Base-by-base conservation (phyloP, 2,888 invertebrate species). In the Apamea monoglypha region DNA sequence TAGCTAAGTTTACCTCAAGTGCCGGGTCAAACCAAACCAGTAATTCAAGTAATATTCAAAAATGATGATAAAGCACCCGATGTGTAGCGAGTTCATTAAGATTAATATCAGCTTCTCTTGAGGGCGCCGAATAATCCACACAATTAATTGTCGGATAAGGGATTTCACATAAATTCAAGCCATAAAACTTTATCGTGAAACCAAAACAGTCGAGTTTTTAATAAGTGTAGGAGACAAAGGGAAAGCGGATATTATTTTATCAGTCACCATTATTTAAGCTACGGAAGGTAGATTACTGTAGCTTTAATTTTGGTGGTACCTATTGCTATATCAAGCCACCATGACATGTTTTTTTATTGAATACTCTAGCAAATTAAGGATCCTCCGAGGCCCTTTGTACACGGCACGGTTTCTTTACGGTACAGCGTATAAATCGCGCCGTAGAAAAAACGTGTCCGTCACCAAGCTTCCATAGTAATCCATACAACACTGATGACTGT, bases 51-150 rank as follows among this genome's bases (percentile, higher is more conserved):
- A 32, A 63, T 59, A 76, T 64, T 66, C 76, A 86, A 85, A 88
- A 85, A 85, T 88, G 47, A 82, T 82, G 86, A 88, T 47, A 77
- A 85, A 85, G 74, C 44, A 81, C 67, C 72, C 76, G 50, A 81
- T 85, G 76, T 88, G 67, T 82, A 88, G 82, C 81, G 74, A 78
- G 75, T 88, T 90, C 84, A 90, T 86, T 90, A 81, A 88, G 87
- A 90, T 88, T 86, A 90, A 90, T 88, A 88, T 86, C 88, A 78
- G 76, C 36, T 82, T 81, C 77, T 86, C 88, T 76, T 81, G 88
- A 80, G 88, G 87, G 77, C 82, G 69, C 87, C 76, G 67, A 81
- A 84, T 88, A 88, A 88, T 90, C 87, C 87, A 71, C 75, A 79
- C 81, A 88, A 90, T 88, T 88, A 88, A 88, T 88, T 83, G 78